Percentiles rank a stretch among this genome's conserved stretches.
Conservation (phyloP, 1,140 invertebrate genomes). For the Calliphora vicina region DNA sequence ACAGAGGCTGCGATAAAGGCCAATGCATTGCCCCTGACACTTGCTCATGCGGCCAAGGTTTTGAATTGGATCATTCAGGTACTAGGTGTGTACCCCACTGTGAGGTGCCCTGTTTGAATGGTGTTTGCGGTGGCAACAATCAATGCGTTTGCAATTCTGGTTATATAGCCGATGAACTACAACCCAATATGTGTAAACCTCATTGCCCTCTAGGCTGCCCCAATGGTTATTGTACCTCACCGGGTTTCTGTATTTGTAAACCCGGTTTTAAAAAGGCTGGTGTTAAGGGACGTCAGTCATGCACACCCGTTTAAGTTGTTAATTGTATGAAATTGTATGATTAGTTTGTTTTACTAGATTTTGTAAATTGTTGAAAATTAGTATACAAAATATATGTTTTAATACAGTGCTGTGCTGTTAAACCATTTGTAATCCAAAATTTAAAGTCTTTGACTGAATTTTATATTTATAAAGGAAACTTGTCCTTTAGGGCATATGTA, state of each 20-base stretch:
- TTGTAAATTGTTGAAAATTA: too few species aligned
- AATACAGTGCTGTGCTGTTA: too few species aligned
- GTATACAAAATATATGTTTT: too few species aligned
- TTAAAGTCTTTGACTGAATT: too few species aligned
- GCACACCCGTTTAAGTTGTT: constrained; percentile 62
- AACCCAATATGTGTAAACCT: constrained; percentile 65
- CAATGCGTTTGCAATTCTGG: constrained; percentile 66
- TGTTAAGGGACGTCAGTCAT: constrained; percentile 72
- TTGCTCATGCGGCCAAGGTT: constrained; percentile 64
- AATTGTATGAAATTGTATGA: too few species aligned
- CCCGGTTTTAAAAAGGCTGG: constrained; percentile 71
- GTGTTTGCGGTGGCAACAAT: constrained; percentile 65
- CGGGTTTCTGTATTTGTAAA: constrained; percentile 69
- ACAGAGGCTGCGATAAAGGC: constrained; percentile 65
- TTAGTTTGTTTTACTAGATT: too few species aligned
- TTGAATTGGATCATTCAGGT: constrained; percentile 52
- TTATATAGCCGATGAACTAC: constrained; percentile 62
- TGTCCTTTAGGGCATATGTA: too few species aligned
- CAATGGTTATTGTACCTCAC: constrained; percentile 70
- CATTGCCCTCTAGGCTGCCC: constrained; percentile 70
- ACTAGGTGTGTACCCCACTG: constrained; percentile 64
- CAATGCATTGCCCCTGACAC: constrained; percentile 66
- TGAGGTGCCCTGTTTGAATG: constrained; percentile 66
- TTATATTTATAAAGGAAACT: too few species aligned
- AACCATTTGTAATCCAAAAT: too few species aligned